phyloP scores from a whole-genome alignment of 2,797 vertebrate genomes.

The Lates japonicus region DNA sequence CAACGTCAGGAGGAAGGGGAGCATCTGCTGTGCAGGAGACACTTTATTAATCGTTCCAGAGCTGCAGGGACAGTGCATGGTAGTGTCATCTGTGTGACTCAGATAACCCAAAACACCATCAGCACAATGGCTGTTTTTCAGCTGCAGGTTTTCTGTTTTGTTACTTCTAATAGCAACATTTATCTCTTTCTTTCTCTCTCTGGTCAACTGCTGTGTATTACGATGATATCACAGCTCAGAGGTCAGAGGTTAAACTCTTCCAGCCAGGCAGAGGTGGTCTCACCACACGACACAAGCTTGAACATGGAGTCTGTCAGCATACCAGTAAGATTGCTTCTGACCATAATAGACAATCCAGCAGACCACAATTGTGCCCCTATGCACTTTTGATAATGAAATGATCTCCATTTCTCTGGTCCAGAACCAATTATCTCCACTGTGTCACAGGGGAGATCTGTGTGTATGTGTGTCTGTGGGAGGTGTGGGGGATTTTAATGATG shows the following conservation, averaged over 20 bases:
- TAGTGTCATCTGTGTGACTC: conserved; percentile 54
- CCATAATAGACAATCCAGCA: conserved; percentile 42
- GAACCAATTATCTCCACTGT: conserved; percentile 23
- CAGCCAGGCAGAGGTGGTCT: conserved; percentile 28
- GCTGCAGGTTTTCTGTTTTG: conserved; percentile 57
- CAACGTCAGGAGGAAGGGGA: conserved; percentile 16
- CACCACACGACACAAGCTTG: conserved; percentile 19
- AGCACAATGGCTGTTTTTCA: conserved; percentile 56
- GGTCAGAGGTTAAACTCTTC: conserved; percentile 56
- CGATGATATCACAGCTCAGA: conserved; percentile 33
- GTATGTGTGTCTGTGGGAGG: conserved; percentile 22
- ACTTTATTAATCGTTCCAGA: conserved; percentile 11
- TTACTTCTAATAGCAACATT: background rate
- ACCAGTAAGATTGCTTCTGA: conserved; percentile 34
- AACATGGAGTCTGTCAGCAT: conserved; percentile 26
- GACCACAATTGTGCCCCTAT: conserved; percentile 20
- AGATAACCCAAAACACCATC: conserved; percentile 42
- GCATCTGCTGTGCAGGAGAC: conserved; percentile 21
- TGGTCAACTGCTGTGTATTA: conserved; percentile 19
- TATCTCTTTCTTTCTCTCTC: background rate
- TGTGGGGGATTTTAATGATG: conserved; percentile 29
- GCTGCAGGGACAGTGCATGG: conserved; percentile 18
- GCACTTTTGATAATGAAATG: conserved; percentile 53
- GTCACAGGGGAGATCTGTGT: background rate
- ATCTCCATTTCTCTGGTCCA: conserved; percentile 37